These are phyloP conservation scores for Lycaon pictus DNA, from an alignment of 2,113 vertebrate genomes.

Conservation along the genomic window DNA sequence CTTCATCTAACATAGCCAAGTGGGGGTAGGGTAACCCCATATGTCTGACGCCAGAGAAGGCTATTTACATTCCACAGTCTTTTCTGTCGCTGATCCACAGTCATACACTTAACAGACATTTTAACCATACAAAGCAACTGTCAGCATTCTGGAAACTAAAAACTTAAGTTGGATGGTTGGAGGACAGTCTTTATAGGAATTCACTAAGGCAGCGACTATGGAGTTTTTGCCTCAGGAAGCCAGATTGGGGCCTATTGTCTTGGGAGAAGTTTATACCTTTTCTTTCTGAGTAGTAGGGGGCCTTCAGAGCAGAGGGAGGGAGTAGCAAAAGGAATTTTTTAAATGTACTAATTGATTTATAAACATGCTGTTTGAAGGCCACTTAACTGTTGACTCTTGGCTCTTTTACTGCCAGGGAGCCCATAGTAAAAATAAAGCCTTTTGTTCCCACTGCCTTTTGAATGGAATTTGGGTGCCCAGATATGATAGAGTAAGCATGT, in stretches of 20 bases:
- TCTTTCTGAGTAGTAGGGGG: background rate
- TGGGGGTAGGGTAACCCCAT: too few species aligned
- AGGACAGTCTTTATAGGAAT: background rate
- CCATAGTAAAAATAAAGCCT: background rate
- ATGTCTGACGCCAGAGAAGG: background rate
- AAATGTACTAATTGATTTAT: background rate
- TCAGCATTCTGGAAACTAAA: background rate
- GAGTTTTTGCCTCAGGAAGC: background rate
- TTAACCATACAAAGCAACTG: background rate
- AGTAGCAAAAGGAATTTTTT: background rate
- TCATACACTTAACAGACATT: background rate
- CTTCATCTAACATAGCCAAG: background rate
- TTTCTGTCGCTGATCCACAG: background rate
- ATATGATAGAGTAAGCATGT: background rate
- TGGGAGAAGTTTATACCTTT: background rate
- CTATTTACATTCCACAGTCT: background rate
- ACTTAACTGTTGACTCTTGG: background rate
- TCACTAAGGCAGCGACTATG: background rate
- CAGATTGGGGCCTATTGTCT: background rate
- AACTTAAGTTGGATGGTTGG: background rate
- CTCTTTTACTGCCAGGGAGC: background rate
- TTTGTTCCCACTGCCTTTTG: background rate
- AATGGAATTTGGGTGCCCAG: background rate
- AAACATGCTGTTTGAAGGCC: background rate
- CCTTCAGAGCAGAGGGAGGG: background rate